A percentile compares a stretch with the other conserved stretches of the same genome.
Conservation (phyloP, 2,113 vertebrate species). For the Phasianus colchicus region DNA sequence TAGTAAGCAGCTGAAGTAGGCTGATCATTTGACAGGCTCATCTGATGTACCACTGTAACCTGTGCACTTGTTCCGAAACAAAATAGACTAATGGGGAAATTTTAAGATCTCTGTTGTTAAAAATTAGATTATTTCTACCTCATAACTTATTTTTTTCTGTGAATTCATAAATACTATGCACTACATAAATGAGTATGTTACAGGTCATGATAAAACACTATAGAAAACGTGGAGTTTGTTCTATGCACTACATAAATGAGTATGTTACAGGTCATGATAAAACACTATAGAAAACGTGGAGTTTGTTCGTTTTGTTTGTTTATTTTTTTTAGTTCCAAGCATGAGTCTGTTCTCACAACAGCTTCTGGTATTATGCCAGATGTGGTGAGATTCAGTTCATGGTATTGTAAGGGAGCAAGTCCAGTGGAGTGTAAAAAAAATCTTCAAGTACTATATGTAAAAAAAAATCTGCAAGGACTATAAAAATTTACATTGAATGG, state of each 20-base stretch:
- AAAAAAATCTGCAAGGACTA: background rate
- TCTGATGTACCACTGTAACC: background rate
- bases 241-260: too few species aligned
- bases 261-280: background rate
- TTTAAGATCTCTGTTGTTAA: background rate
- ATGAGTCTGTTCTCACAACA: background rate
- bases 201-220: background rate
- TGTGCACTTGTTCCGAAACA: background rate
- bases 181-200: background rate
- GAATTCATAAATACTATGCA: background rate
- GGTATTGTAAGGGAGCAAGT: background rate
- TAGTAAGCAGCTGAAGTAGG: background rate
- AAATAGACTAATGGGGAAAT: background rate
- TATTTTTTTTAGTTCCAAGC: background rate
- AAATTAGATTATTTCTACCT: background rate
- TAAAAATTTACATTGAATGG: background rate
- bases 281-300: background rate
- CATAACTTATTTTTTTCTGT: background rate
- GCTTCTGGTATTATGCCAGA: background rate
- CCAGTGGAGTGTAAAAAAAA: background rate
- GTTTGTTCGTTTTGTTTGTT: background rate
- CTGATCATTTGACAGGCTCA: background rate
- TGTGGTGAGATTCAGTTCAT: background rate
- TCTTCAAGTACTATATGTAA: background rate
- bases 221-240: background rate